Evolutionary conservation across 1,140 invertebrate species (phyloP).

Genomic region (Caenorhabditis briggsae): DNA sequence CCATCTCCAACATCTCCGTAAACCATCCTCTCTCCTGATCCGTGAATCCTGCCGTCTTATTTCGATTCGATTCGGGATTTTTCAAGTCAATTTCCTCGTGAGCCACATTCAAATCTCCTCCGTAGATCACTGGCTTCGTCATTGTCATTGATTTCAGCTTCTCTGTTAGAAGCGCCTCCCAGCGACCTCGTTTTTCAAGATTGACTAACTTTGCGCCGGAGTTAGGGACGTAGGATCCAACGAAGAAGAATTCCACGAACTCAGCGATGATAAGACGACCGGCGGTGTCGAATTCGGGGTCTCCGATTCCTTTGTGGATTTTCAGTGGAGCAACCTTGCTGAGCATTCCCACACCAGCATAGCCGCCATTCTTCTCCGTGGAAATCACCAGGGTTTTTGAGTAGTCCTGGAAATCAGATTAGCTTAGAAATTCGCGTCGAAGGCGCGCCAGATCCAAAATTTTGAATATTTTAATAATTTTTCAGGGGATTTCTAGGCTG

Average conservation of each 20-base stretch:
- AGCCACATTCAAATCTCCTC: slow-evolving; percentile 96
- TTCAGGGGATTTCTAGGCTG: not conserved
- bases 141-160: slow-evolving; percentile 87
- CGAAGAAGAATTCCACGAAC: slow-evolving; percentile 90
- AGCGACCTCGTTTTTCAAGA: slow-evolving; percentile 88
- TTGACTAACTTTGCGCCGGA: slow-evolving; percentile 87
- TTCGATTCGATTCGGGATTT: slow-evolving; percentile 91
- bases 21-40: slow-evolving; percentile 92
- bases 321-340: slow-evolving; percentile 81
- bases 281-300: slow-evolving; percentile 82
- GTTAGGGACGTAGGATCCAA: slow-evolving; percentile 86
- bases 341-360: slow-evolving; percentile 91
- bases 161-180: slow-evolving; percentile 87
- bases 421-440: too few species aligned
- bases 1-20: slow-evolving; percentile 85
- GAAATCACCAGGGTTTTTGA: slow-evolving; percentile 81
- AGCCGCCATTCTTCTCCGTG: slow-evolving; percentile 84
- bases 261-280: slow-evolving; percentile 96
- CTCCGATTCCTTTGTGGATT: slow-evolving; percentile 87
- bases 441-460: not conserved
- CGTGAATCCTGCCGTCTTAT: slow-evolving; percentile 94
- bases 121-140: slow-evolving; percentile 93
- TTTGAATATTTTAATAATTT: too few species aligned
- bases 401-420: slow-evolving; percentile 60
- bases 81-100: slow-evolving; percentile 90